Evolutionary conservation across 2,888 invertebrate genomes (phyloP).

Genomic region (Diarsia rubi): DNA sequence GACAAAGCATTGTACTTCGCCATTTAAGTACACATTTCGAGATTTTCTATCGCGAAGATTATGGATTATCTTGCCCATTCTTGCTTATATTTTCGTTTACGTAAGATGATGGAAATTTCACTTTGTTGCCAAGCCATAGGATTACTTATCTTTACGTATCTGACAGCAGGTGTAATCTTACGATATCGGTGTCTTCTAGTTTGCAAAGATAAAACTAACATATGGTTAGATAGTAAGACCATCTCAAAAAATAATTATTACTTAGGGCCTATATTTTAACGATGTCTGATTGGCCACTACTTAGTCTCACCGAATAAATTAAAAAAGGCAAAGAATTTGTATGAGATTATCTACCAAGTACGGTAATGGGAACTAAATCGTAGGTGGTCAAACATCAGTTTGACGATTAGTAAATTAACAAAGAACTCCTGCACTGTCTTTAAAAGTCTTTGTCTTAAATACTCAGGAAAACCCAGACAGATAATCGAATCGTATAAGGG

Average conservation of each 20-base stretch:
- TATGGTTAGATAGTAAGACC: not conserved
- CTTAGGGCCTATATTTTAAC: not conserved
- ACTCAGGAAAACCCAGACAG: conserved; percentile 9
- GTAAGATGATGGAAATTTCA: conserved; percentile 29
- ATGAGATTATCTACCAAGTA: no score
- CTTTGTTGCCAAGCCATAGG: conserved; percentile 23
- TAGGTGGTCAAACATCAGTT: not conserved
- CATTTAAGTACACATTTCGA: conserved; percentile 31
- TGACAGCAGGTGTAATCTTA: not conserved
- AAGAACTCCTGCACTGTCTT: not conserved
- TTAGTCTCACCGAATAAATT: no score
- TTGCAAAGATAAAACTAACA: not conserved
- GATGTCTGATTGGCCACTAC: no score
- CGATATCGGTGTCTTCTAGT: not conserved
- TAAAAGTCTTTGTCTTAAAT: not conserved
- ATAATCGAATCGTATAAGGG: not conserved
- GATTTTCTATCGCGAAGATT: conserved; percentile 27
- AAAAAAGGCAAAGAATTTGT: no score
- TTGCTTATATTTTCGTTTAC: conserved; percentile 31
- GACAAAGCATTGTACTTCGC: conserved; percentile 41
- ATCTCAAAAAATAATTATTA: not conserved
- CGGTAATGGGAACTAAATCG: no score
- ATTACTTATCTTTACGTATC: conserved; percentile 11
- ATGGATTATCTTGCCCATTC: conserved; percentile 20
- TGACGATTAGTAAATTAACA: not conserved